Evolutionary conservation across 2,113 vertebrate species (phyloP).

Genomic region (Rana temporaria): DNA sequence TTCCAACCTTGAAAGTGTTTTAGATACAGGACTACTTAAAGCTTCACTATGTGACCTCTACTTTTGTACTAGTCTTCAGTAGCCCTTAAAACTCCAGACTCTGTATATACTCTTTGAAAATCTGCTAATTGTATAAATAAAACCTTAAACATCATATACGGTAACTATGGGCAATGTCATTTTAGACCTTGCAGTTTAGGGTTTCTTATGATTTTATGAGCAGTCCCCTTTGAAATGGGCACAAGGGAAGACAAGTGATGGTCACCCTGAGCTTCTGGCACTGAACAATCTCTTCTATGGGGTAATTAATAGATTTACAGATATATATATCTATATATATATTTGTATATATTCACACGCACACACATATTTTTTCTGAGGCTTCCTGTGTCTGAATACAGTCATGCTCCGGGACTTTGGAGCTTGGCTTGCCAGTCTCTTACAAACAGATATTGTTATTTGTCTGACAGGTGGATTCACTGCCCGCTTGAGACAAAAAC

Average conservation of each 20-base stretch:
- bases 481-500: constrained; percentile 94
- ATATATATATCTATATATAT: constrained; percentile 71
- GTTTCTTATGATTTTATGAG: constrained; percentile 19
- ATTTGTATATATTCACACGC: constrained; percentile 62
- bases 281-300: constrained; percentile 83
- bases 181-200: too few relatives aligned
- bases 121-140: too few relatives aligned
- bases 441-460: constrained; percentile 94
- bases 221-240: background rate
- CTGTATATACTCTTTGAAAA: too few relatives aligned
- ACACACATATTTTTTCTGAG: constrained; percentile 66
- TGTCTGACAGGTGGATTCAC: constrained; percentile 94
- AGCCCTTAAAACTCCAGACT: background rate
- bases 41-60: background rate
- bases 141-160: background rate
- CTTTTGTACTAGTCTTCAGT: background rate
- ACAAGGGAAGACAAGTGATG: constrained; percentile 63
- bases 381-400: constrained; percentile 81
- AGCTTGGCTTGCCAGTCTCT: constrained; percentile 64
- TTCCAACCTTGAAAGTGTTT: too few relatives aligned
- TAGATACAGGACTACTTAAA: too few relatives aligned
- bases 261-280: constrained; percentile 86
- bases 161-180: background rate
- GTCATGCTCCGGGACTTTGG: constrained; percentile 65
- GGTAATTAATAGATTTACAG: constrained; percentile 81